Evolutionary conservation across 2,113 vertebrate species (phyloP).

Genomic region (Quiscalus mexicanus): DNA sequence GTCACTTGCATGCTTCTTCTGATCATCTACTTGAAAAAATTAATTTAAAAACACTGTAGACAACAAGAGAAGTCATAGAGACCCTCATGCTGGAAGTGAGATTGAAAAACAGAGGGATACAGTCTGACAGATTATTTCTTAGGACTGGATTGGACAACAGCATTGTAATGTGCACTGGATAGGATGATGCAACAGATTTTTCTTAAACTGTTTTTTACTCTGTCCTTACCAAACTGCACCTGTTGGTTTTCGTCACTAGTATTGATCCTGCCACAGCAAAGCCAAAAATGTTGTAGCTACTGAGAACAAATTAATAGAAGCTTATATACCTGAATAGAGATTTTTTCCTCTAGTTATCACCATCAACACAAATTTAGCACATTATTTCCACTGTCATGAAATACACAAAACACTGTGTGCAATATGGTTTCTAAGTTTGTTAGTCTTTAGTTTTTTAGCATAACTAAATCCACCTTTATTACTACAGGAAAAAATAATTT

Average conservation of each 20-base stretch:
- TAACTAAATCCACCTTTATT: neutral
- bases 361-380: neutral
- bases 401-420: neutral
- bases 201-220: neutral
- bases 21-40: neutral
- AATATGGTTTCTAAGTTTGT: neutral
- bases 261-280: constrained; percentile 38
- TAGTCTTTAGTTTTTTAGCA: neutral
- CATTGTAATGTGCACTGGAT: neutral
- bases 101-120: constrained; percentile 33
- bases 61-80: constrained; percentile 22
- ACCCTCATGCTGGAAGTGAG: neutral
- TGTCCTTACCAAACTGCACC: neutral
- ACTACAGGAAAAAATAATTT: neutral
- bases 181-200: neutral
- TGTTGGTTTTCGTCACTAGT: neutral
- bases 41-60: neutral
- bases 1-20: neutral
- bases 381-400: neutral
- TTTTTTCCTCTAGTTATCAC: neutral
- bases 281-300: neutral
- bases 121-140: constrained; percentile 38
- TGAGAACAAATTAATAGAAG: neutral
- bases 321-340: neutral
- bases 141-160: neutral